These are phyloP conservation scores for Watersipora subatra DNA, from an alignment of 1,140 invertebrate species.

Conservation along the genomic window DNA sequence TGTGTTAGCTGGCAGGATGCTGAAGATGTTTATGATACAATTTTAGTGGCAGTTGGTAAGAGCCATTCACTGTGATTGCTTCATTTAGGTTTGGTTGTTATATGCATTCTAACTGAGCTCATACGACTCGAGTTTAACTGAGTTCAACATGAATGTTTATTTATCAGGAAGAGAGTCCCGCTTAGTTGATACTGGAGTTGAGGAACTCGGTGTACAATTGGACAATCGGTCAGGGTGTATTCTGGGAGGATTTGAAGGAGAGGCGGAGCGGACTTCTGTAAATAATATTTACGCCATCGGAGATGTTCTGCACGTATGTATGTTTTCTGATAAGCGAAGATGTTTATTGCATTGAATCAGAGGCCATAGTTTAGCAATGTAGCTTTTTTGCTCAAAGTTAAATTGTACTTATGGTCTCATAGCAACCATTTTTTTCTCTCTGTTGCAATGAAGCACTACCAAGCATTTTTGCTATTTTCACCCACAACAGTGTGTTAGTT, in stretches of 20 bases:
- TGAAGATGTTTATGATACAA: conserved; percentile 22
- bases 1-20: conserved; percentile 50
- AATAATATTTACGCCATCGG: conserved; percentile 79
- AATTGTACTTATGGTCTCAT: too few relatives aligned
- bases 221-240: conserved; percentile 29
- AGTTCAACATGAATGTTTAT: too few relatives aligned
- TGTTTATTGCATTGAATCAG: too few relatives aligned
- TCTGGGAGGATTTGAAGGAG: conserved; percentile 44
- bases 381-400: too few relatives aligned
- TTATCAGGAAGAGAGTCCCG: conserved; percentile 46
- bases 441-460: too few relatives aligned
- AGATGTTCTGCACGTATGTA: conserved; percentile 51
- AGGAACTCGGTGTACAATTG: conserved; percentile 38
- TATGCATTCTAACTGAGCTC: too few relatives aligned
- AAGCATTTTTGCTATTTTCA: background rate
- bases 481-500: background rate
- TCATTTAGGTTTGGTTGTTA: too few relatives aligned
- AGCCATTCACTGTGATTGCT: too few relatives aligned
- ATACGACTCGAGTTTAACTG: too few relatives aligned
- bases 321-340: too few relatives aligned
- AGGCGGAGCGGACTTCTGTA: conserved; percentile 65
- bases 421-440: background rate
- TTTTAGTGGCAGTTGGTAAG: conserved; percentile 46
- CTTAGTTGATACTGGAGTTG: conserved; percentile 44
- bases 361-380: too few relatives aligned